Evolutionary conservation across 2,113 vertebrate species (phyloP), one percentile per base, ranked within the genome.

Genomic region (Catharus bicknelli): DNA sequence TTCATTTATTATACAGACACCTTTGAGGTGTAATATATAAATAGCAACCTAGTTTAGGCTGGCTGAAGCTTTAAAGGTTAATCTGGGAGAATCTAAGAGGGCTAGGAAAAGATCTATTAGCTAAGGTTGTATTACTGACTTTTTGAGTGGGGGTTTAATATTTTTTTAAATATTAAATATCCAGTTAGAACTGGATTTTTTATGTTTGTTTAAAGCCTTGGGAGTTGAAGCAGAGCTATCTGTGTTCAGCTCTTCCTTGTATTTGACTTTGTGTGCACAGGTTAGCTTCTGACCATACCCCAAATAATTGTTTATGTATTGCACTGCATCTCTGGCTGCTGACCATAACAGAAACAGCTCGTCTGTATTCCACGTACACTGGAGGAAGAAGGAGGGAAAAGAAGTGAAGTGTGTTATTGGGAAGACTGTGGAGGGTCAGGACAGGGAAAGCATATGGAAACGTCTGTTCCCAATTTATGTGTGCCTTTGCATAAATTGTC

Each of bases 11-110:
- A 25, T 7, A 38, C 48, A 0, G 20, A 50, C 45, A 62, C 42
- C 42, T 93, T 0, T 36, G 40, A 45, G 87, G 32, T 66, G 48
- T 55, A 68, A 38, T 59, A n/a, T 68, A 64, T 82, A 95, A 88
- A 84, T 84, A 88, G 86, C 45, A 82, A 42, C 38, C 43, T 77
- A 45, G 14, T 13, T 94, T 83, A 86, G 76, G 21, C 68, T 90
- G 80, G 29, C 69, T 90, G 78, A 88, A 72, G 80, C 88, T 86
- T 91, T 90, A 78, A 77, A 86, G 80, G 69, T 92, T 95, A 84
- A 84, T 84, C 73, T 78, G 67, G 57, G 57, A 61, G 48, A 86
- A 15, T 3, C 6, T 38, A 45, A 21, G 68, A 79, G 36, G 30
- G 40, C n/a, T 62, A 47, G 48, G 34, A 77, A 79, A 55, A 88